Evolutionary conservation across 1,140 invertebrate genomes (phyloP).

Genomic region (Euborellia annulipes): DNA sequence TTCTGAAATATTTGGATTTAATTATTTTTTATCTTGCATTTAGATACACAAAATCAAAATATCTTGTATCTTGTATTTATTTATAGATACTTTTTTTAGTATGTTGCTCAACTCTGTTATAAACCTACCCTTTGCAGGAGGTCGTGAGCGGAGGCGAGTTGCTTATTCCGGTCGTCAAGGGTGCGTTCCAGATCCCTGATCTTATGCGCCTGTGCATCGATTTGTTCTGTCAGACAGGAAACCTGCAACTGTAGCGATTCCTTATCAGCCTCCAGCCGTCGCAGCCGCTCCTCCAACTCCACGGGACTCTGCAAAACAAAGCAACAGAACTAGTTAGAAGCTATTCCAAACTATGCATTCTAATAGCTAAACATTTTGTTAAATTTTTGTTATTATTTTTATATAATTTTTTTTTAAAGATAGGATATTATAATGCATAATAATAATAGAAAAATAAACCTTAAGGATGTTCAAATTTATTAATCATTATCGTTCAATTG

Average conservation of each 20-base stretch:
- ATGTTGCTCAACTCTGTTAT: not conserved
- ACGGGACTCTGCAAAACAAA: conserved; percentile 3
- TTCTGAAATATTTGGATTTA: too few species aligned
- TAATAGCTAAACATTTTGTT: too few species aligned
- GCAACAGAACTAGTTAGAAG: not conserved
- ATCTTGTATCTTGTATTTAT: not conserved
- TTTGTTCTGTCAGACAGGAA: conserved; percentile 77
- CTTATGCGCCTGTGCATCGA: conserved; percentile 81
- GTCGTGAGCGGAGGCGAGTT: conserved; percentile 64
- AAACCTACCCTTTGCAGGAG: conserved; percentile 58
- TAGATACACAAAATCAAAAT: not conserved
- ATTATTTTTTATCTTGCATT: conserved; percentile 3
- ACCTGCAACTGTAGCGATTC: conserved; percentile 76
- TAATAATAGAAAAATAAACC: too few species aligned
- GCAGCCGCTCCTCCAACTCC: conserved; percentile 44
- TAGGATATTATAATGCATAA: too few species aligned
- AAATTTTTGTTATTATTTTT: too few species aligned
- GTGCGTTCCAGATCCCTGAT: conserved; percentile 75
- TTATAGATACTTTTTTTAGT: not conserved
- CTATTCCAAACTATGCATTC: too few species aligned
- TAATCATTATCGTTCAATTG: too few species aligned
- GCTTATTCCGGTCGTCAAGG: conserved; percentile 60
- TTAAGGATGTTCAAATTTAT: too few species aligned
- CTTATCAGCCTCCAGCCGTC: conserved; percentile 71
- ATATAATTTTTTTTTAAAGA: too few species aligned